A percentile compares a stretch with the other conserved stretches of the same genome.
Conservation (phyloP, 2,797 vertebrate species). For the Cyprinodon diabolis region DNA sequence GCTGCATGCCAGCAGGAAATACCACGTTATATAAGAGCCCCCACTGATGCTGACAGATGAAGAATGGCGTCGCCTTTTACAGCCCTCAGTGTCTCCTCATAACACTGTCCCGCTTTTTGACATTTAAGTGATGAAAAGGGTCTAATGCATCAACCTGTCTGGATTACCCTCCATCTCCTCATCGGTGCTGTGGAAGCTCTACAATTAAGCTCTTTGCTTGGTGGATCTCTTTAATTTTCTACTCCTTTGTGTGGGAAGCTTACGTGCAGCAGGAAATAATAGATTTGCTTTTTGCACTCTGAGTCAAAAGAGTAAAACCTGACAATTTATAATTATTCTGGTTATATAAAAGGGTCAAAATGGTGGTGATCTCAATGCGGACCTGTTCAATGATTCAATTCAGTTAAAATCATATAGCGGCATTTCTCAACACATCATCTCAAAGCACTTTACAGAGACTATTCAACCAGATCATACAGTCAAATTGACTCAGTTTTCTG, state of each 20-base stretch:
- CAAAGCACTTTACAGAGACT: too few relatives aligned
- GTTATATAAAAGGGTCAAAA: too few relatives aligned
- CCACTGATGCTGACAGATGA: background rate
- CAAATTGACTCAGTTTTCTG: too few relatives aligned
- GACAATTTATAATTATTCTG: too few relatives aligned
- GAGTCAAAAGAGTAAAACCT: background rate
- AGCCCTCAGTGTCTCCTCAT: background rate
- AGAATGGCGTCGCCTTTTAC: conserved; percentile 1
- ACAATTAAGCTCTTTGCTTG: background rate
- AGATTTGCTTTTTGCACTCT: too few relatives aligned
- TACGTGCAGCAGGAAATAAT: background rate
- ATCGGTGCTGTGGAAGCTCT: background rate
- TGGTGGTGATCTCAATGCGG: too few relatives aligned
- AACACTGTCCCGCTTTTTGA: background rate
- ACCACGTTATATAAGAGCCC: conserved; percentile 46
- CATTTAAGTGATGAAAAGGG: background rate
- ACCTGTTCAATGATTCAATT: too few relatives aligned
- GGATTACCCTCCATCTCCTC: background rate
- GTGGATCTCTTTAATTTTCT: too few relatives aligned
- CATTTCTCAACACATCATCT: too few relatives aligned
- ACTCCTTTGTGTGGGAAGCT: too few relatives aligned
- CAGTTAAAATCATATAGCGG: too few relatives aligned
- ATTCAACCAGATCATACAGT: too few relatives aligned
- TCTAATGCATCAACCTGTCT: background rate
- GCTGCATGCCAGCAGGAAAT: conserved; percentile 46